Evolutionary conservation across 2,113 vertebrate genomes (phyloP).

Genomic region (Corvus moneduloides): DNA sequence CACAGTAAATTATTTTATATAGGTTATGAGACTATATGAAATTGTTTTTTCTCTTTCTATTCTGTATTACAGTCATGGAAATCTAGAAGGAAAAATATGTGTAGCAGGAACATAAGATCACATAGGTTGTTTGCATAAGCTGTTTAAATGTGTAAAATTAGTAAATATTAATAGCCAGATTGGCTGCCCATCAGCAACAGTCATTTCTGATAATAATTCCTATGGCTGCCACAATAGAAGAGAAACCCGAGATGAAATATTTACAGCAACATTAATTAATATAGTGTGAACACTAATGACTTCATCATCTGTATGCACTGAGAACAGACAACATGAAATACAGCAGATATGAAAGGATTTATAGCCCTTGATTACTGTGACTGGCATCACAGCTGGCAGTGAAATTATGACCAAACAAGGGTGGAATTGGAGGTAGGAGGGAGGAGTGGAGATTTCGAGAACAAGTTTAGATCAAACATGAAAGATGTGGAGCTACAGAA

Average conservation of each 20-base stretch:
- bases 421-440: not conserved
- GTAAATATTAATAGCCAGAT: not conserved
- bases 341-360: not conserved
- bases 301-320: not conserved
- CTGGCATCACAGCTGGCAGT: not conserved
- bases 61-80: not conserved
- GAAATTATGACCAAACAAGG: not conserved
- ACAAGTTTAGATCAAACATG: not conserved
- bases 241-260: not conserved
- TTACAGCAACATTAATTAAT: slow-evolving; percentile 13
- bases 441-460: not conserved
- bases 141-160: not conserved
- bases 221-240: not conserved
- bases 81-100: not conserved
- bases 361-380: not conserved
- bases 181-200: not conserved
- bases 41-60: not conserved
- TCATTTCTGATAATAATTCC: not conserved
- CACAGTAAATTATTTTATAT: not conserved
- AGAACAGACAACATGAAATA: not conserved
- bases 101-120: not conserved
- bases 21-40: not conserved
- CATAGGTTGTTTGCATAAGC: not conserved
- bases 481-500: not conserved
- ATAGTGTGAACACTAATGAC: not conserved